Evolutionary conservation across 2,797 vertebrate genomes (phyloP), one percentile per base, ranked within the genome.

Genomic region (Coilia nasus): DNA sequence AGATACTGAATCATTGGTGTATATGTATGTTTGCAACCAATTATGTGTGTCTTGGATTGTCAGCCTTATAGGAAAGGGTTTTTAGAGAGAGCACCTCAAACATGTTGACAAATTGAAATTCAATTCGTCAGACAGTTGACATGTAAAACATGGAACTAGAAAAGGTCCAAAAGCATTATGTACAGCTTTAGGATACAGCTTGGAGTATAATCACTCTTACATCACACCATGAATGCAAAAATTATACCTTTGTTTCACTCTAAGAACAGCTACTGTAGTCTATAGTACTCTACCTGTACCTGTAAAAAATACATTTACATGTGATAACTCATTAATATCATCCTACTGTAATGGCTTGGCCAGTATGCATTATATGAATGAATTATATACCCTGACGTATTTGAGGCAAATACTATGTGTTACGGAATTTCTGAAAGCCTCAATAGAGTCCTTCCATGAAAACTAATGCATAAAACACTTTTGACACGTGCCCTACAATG

Each of bases 401-500:
- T 21, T 44, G 17, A 78, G 21, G 35, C 35, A 78, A 44, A 19
- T 41, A 44, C 71, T 44, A 17, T 78, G 71, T 78, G 15, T 41
- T 41, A 21, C 44, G 6, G 67, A 31, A 71, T 71, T 78, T 41
- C 67, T 75, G 12, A 75, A 28, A 35, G 15, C 67, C 71, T 78
- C 71, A 10, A 31, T 44, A 78, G 71, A 78, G 71, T 44, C 71
- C 71, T 21, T 21, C 35, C 6, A 19, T 9, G 17, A 11, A 75
- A 44, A 21, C 78, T 75, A 57, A 67, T 15, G 64, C 80, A 59
- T 44, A 82, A 57, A 54, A 85, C 19, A 17, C 71, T 78, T 78
- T 44, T 6, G 31, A 44, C 54, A 89, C 86, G 64, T 85, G 85
- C 64, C 44, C 14, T 19, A 80, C 85, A 44, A 71, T 88, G 87